Conservation (phyloP, 1,140 invertebrate genomes). For the Drosophila nigromelanica region DNA sequence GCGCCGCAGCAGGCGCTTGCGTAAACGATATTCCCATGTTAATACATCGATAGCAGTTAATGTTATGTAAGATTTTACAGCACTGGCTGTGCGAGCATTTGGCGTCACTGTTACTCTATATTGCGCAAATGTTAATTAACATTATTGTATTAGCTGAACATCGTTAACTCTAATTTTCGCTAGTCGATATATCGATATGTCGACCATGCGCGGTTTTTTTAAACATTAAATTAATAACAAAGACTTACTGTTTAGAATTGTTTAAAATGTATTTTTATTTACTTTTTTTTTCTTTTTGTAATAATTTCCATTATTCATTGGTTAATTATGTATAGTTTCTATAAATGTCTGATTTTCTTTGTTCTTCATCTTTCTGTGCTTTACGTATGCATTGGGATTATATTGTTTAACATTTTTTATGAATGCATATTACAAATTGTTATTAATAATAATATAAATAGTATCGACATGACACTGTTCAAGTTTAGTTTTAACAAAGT, state of each 20-base stretch:
- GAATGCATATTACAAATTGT: slow-evolving; percentile 70
- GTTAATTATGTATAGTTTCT: slow-evolving; percentile 71
- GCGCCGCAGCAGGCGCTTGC: slow-evolving; percentile 12
- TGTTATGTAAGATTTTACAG: neutral
- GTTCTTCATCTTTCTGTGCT: slow-evolving; percentile 53
- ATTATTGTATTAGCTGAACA: neutral
- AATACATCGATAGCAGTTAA: neutral
- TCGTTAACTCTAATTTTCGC: too few species aligned
- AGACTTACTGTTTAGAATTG: slow-evolving; percentile 35
- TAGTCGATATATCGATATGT: slow-evolving; percentile 1
- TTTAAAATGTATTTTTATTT: slow-evolving; percentile 75
- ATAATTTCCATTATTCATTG: slow-evolving; percentile 65
- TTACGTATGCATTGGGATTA: slow-evolving; percentile 73
- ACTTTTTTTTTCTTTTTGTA: slow-evolving; percentile 57
- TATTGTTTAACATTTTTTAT: slow-evolving; percentile 71
- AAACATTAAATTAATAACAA: slow-evolving; percentile 1
- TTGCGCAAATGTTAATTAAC: slow-evolving; percentile 1
- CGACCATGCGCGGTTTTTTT: neutral
- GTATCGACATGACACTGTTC: slow-evolving; percentile 42
- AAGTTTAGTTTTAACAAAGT: slow-evolving; percentile 47
- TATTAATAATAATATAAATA: slow-evolving; percentile 65
- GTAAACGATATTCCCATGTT: slow-evolving; percentile 1
- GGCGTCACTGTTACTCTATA: slow-evolving; percentile 1
- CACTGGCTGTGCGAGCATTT: neutral
- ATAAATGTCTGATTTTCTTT: slow-evolving; percentile 67